Evolutionary conservation across 2,113 vertebrate genomes (phyloP).

Genomic region (Collichthys lucidus): DNA sequence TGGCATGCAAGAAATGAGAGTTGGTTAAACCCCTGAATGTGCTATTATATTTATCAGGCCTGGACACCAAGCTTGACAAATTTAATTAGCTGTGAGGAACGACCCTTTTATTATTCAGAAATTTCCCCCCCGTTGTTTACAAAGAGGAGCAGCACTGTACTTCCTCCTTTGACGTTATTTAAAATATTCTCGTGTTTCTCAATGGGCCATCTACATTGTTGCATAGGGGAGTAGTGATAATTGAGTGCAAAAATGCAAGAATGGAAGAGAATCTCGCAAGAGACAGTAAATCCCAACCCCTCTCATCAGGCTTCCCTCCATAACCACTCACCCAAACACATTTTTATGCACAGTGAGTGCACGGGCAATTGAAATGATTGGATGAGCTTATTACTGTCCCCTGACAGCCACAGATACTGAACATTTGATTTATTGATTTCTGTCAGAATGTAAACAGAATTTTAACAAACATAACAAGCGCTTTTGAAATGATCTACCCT

Average conservation of each 20-base stretch:
- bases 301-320: no score
- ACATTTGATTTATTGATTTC: no score
- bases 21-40: slow-evolving; percentile 43
- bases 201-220: slow-evolving; percentile 14
- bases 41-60: slow-evolving; percentile 57
- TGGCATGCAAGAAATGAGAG: slow-evolving; percentile 36
- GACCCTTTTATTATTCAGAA: slow-evolving; percentile 33
- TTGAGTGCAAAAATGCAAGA: neutral
- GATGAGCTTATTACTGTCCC: no score
- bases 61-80: slow-evolving; percentile 39
- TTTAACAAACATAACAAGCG: no score
- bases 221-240: slow-evolving; percentile 3
- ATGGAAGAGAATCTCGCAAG: no score
- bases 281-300: no score
- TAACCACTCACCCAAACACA: no score
- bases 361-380: no score
- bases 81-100: slow-evolving; percentile 63
- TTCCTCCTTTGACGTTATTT: slow-evolving; percentile 38
- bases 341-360: no score
- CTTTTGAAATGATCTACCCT: no score
- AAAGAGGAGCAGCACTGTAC: slow-evolving; percentile 21
- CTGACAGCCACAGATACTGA: no score
- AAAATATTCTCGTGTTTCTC: slow-evolving; percentile 21
- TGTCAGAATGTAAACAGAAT: no score
- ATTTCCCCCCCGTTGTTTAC: slow-evolving; percentile 20